Conservation (phyloP, 2,888 invertebrate species). For the Trachelus troglodyta region DNA sequence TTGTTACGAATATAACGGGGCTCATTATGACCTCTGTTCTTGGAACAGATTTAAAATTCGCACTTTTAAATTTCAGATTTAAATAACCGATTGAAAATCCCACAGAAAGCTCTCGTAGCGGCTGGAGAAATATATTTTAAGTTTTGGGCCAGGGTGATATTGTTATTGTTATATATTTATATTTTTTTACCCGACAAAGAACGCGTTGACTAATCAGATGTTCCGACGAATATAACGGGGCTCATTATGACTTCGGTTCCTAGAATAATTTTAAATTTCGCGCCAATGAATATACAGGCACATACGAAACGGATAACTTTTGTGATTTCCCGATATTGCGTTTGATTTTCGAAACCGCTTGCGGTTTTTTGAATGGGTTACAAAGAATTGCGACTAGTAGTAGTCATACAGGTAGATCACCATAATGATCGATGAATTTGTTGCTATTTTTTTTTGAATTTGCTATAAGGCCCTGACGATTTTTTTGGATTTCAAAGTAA, state of each 20-base stretch:
- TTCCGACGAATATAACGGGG: background rate
- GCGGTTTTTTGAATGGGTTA: background rate
- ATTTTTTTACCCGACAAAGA: background rate
- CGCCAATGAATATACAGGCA: background rate
- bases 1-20: no score
- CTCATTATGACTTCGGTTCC: background rate
- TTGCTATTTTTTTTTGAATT: background rate
- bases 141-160: no score
- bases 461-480: no score
- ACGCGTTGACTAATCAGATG: background rate
- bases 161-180: background rate
- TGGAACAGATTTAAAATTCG: no score
- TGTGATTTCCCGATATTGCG: background rate
- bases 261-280: background rate
- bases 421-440: background rate
- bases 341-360: no score
- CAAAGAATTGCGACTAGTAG: background rate
- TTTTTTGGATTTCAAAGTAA: no score
- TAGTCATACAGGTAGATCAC: background rate
- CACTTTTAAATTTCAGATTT: no score
- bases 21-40: no score
- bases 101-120: no score
- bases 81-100: no score
- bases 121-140: no score
- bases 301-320: background rate